Percentiles rank a stretch among this genome's conserved stretches.
These are phyloP conservation scores for Drosophila hamatofila DNA, from an alignment of 2,888 invertebrate species.

Conservation along the genomic window DNA sequence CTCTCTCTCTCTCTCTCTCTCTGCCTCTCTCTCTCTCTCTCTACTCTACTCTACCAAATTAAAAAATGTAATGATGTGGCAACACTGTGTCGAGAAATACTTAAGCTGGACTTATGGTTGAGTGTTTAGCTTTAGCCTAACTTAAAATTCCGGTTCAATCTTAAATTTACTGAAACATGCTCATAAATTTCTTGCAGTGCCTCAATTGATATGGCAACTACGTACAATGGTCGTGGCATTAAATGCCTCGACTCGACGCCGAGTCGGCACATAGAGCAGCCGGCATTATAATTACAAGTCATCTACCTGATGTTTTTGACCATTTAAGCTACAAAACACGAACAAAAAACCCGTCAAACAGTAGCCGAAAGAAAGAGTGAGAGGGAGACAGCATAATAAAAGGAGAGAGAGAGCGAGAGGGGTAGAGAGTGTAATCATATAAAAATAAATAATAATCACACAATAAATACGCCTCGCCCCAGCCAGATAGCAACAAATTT, in stretches of 20 bases:
- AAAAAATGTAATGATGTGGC: background rate
- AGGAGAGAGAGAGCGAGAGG: background rate
- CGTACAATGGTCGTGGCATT: conserved; percentile 37
- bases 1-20: too few relatives aligned
- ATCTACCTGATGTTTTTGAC: conserved; percentile 80
- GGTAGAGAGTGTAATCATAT: conserved; percentile 57
- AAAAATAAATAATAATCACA: conserved; percentile 73
- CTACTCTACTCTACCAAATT: background rate
- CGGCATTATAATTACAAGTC: conserved; percentile 74
- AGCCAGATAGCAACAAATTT: conserved; percentile 66
- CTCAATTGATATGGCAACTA: conserved; percentile 55
- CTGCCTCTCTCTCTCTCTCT: background rate
- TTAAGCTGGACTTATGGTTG: background rate
- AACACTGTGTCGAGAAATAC: background rate
- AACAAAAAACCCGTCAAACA: conserved; percentile 53
- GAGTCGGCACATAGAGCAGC: conserved; percentile 38
- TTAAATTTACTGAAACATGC: background rate
- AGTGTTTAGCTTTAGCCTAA: background rate
- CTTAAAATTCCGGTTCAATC: background rate
- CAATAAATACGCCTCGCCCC: conserved; percentile 53
- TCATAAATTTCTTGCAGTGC: conserved; percentile 48
- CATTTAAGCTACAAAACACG: conserved; percentile 74
- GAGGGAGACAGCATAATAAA: background rate
- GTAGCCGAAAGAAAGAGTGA: conserved; percentile 49
- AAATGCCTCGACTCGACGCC: conserved; percentile 32